These are phyloP conservation scores for Blennius ocellaris DNA, from an alignment of 2,113 vertebrate species.

Conservation along the genomic window DNA sequence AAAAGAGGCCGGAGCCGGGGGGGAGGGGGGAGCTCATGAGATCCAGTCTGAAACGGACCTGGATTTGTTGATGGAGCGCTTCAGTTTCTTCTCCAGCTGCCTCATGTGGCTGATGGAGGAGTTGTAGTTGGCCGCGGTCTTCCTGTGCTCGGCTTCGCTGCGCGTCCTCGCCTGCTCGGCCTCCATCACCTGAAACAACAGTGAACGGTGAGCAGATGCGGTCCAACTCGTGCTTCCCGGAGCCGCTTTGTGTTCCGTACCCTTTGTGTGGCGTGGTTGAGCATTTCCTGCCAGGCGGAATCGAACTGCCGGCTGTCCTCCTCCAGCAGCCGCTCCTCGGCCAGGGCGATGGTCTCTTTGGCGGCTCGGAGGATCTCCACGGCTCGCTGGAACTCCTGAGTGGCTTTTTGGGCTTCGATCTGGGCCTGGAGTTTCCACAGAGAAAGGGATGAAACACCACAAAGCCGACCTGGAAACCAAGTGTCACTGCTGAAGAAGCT, in stretches of 20 bases:
- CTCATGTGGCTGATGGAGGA: constrained; percentile 93
- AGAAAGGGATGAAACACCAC: not conserved
- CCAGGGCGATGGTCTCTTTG: constrained; percentile 95
- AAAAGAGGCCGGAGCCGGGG: constrained; percentile 23
- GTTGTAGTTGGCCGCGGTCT: constrained; percentile 92
- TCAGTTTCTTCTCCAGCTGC: constrained; percentile 95
- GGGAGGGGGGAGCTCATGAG: not conserved
- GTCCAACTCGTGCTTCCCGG: not conserved
- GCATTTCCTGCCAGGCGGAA: constrained; percentile 99
- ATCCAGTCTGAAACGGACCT: constrained; percentile 80
- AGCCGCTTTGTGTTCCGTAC: constrained; percentile 71
- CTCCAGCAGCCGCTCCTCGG: constrained; percentile 93
- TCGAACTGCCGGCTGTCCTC: constrained; percentile 97
- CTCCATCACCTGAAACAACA: constrained; percentile 92
- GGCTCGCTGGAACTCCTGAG: constrained; percentile 96
- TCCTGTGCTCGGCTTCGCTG: constrained; percentile 91
- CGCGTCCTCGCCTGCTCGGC: constrained; percentile 92
- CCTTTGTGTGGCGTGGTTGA: constrained; percentile 96
- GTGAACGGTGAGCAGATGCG: not conserved
- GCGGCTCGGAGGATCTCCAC: constrained; percentile 94
- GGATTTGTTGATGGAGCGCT: constrained; percentile 95
- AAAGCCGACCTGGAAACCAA: not conserved
- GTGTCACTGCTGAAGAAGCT: too few relatives aligned
- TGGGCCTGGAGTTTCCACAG: constrained; percentile 85
- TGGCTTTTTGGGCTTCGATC: constrained; percentile 93